These are phyloP conservation scores for Myotis myotis DNA, from an alignment of 2,797 vertebrate genomes.

Conservation along the genomic window DNA sequence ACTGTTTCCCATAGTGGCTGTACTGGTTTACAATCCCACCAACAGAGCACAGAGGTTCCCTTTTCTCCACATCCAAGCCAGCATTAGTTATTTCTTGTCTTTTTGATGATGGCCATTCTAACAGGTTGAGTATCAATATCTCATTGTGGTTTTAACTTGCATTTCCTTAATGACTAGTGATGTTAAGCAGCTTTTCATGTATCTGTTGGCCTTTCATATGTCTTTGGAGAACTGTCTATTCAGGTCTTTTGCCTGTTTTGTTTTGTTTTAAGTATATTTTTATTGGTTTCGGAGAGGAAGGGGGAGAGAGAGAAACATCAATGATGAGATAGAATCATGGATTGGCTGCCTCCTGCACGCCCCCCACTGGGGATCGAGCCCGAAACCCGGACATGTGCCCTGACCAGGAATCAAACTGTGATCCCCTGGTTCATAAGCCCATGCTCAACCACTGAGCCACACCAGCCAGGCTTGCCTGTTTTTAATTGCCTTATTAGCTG, in stretches of 20 bases:
- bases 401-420: no score
- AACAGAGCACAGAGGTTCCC: neutral
- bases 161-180: neutral
- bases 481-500: neutral
- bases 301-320: no score
- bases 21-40: no score
- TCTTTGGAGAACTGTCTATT: neutral
- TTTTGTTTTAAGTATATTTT: no score
- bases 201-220: neutral
- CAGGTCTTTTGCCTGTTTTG: neutral
- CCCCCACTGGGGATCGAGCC: no score
- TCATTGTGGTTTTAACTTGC: neutral
- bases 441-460: no score
- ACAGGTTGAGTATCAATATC: neutral
- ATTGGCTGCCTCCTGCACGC: no score
- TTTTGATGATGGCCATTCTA: no score
- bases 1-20: neutral
- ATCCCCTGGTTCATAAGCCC: no score
- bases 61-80: neutral
- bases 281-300: no score
- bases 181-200: neutral
- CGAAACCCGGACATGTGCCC: no score
- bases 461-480: neutral
- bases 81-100: neutral
- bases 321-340: no score